Evolutionary conservation across 1,140 invertebrate genomes (phyloP).

Genomic region (Cotesia vestalis): DNA sequence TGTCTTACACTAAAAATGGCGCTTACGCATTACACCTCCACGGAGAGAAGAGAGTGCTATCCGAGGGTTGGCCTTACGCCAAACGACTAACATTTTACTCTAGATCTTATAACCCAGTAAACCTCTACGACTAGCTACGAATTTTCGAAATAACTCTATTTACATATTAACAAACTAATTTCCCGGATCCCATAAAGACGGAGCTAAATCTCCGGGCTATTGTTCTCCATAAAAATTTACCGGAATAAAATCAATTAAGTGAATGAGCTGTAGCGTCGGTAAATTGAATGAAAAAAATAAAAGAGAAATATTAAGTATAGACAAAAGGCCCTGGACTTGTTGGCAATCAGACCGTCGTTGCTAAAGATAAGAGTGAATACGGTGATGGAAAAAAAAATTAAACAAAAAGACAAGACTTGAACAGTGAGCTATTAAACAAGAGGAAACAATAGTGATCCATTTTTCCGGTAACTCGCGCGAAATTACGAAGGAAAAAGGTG

Average conservation of each 20-base stretch:
- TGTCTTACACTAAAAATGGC: constrained; percentile 31
- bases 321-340: neutral
- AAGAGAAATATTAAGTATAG: neutral
- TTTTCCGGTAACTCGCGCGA: constrained; percentile 19
- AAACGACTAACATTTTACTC: constrained; percentile 33
- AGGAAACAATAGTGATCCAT: constrained; percentile 19
- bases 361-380: neutral
- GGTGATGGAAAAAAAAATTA: neutral
- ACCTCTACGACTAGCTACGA: constrained; percentile 20
- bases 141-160: neutral
- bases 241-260: too few species aligned
- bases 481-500: constrained; percentile 4
- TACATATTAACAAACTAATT: constrained; percentile 4
- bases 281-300: neutral
- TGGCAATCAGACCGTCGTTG: constrained; percentile 1
- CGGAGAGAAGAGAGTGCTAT: neutral
- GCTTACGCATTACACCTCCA: constrained; percentile 24
- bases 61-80: constrained; percentile 16
- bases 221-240: too few species aligned
- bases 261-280: neutral
- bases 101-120: constrained; percentile 35
- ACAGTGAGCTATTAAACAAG: constrained; percentile 8
- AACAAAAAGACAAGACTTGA: neutral
- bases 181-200: too few species aligned
- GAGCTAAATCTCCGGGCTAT: too few species aligned